phyloP scores from a whole-genome alignment of 1,140 invertebrate genomes.

The Ips typographus region DNA sequence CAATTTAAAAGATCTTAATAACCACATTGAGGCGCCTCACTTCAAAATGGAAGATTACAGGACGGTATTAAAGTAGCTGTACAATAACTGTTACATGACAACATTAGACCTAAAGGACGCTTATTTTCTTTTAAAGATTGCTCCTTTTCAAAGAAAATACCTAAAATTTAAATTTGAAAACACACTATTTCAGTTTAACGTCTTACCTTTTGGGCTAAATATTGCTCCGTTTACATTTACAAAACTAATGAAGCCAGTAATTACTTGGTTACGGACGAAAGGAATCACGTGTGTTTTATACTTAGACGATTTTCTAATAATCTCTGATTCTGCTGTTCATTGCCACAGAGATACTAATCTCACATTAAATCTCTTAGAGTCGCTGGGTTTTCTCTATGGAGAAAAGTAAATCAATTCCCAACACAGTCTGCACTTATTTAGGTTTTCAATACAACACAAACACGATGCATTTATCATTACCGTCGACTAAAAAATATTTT shows the following conservation, averaged over 20 bases:
- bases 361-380: slow-evolving; percentile 2
- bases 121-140: slow-evolving; percentile 11
- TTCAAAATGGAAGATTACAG: too few relatives aligned
- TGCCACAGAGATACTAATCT: slow-evolving; percentile 25
- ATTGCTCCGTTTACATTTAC: slow-evolving; percentile 14
- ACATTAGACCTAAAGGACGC: background rate
- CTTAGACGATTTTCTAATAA: slow-evolving; percentile 34
- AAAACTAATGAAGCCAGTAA: slow-evolving; percentile 23
- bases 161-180: slow-evolving; percentile 26
- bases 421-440: too few relatives aligned
- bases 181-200: slow-evolving; percentile 16
- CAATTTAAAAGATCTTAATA: slow-evolving; percentile 33
- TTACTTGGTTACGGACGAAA: slow-evolving; percentile 7
- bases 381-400: slow-evolving; percentile 21
- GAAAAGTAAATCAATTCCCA: too few relatives aligned
- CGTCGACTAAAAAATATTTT: too few relatives aligned
- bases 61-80: slow-evolving; percentile 19
- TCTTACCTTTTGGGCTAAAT: too few relatives aligned
- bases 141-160: slow-evolving; percentile 23
- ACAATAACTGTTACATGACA: slow-evolving; percentile 7
- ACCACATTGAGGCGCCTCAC: slow-evolving; percentile 21
- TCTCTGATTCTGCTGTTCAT: slow-evolving; percentile 11
- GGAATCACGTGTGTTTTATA: slow-evolving; percentile 24
- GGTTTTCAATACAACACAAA: too few relatives aligned
- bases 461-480: too few relatives aligned